phyloP scores from a whole-genome alignment of 2,888 invertebrate species.

The Cepaea hortensis region DNA sequence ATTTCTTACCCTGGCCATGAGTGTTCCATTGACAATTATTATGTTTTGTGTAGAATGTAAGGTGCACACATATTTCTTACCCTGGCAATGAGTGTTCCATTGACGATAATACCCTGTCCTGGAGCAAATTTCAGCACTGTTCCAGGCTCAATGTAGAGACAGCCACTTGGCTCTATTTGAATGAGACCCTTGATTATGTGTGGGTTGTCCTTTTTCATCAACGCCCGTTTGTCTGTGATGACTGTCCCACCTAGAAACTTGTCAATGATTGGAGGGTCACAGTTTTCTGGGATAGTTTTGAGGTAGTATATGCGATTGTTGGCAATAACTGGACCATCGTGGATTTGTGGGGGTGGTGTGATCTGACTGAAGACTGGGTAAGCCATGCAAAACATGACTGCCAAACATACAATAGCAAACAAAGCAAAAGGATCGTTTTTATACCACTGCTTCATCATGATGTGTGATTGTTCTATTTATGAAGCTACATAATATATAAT shows the following conservation, averaged over 20 bases:
- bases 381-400: not conserved
- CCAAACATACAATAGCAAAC: not conserved
- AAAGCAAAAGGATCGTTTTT: too few species aligned
- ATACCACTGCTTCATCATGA: not conserved
- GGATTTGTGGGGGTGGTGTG: conserved; percentile 64
- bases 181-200: conserved; percentile 65
- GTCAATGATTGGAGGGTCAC: conserved; percentile 59
- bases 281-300: conserved; percentile 60
- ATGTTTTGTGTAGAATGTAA: too few species aligned
- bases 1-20: conserved; percentile 85
- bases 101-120: conserved; percentile 93
- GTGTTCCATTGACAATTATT: too few species aligned
- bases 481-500: too few species aligned
- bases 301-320: conserved; percentile 68
- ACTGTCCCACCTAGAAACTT: conserved; percentile 54
- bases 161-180: conserved; percentile 63
- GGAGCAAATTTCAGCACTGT: conserved; percentile 92
- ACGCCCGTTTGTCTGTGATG: conserved; percentile 56
- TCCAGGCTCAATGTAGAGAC: conserved; percentile 90
- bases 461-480: not conserved
- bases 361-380: conserved; percentile 18
- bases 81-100: conserved; percentile 91
- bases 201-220: conserved; percentile 63
- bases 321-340: conserved; percentile 61
- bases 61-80: conserved; percentile 79